Conservation (phyloP, 2,113 vertebrate species). For the Aramus guarauna region DNA sequence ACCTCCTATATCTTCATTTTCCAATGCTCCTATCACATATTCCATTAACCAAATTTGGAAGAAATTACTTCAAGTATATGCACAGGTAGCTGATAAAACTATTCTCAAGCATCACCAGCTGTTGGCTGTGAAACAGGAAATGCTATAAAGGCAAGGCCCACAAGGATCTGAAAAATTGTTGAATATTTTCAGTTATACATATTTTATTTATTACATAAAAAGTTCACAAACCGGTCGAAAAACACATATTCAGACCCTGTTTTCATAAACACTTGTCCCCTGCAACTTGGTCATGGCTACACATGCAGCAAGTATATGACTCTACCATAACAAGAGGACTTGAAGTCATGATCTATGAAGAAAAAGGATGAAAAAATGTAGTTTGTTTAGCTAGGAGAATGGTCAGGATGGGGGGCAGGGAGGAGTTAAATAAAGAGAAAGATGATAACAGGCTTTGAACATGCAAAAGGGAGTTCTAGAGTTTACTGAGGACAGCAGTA, state of each 20-base stretch:
- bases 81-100: not conserved
- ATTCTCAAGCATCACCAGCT: not conserved
- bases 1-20: not conserved
- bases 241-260: not conserved
- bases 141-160: not conserved
- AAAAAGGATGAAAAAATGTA: not conserved
- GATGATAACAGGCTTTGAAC: not conserved
- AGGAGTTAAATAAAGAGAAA: not conserved
- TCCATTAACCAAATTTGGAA: not conserved
- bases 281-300: not conserved
- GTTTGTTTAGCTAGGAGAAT: not conserved
- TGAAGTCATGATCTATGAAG: not conserved
- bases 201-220: not conserved
- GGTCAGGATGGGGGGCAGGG: not conserved
- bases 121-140: not conserved
- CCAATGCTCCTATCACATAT: not conserved
- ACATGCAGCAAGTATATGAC: not conserved
- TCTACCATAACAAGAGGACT: not conserved
- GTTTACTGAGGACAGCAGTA: not conserved
- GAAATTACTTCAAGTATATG: not conserved
- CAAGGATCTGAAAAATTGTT: not conserved
- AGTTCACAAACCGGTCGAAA: not conserved
- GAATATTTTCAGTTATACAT: not conserved
- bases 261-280: not conserved
- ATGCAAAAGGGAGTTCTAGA: not conserved